phyloP scores from a whole-genome alignment of 2,888 invertebrate species.

The Anodontia alba region DNA sequence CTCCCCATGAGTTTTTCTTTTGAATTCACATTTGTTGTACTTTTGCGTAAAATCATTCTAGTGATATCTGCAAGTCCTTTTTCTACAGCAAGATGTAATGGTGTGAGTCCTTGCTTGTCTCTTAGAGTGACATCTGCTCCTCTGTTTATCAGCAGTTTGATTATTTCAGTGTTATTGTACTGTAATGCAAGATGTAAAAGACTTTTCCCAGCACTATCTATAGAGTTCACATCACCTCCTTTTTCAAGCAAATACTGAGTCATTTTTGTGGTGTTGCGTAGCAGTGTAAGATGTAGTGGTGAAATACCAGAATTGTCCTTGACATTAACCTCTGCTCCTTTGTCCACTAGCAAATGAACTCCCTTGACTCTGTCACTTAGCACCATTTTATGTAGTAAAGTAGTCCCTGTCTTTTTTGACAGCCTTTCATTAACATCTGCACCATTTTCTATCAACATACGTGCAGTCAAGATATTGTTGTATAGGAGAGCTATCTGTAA shows the following conservation, averaged over 20 bases:
- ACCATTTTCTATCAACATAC: slow-evolving; percentile 72
- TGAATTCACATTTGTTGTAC: slow-evolving; percentile 73
- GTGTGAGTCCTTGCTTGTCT: slow-evolving; percentile 71
- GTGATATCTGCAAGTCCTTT: slow-evolving; percentile 68
- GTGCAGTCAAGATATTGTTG: slow-evolving; percentile 69
- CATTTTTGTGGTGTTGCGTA: slow-evolving; percentile 68
- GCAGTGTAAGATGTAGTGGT: slow-evolving; percentile 73
- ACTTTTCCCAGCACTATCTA: slow-evolving; percentile 64
- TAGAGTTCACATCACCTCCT: slow-evolving; percentile 69
- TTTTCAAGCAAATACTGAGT: slow-evolving; percentile 66
- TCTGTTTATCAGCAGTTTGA: slow-evolving; percentile 66
- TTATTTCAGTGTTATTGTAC: slow-evolving; percentile 68
- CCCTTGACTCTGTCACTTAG: slow-evolving; percentile 67
- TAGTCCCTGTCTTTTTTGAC: slow-evolving; percentile 68
- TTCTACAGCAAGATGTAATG: slow-evolving; percentile 74
- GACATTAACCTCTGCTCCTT: slow-evolving; percentile 70
- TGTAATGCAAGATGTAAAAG: slow-evolving; percentile 69
- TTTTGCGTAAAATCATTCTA: slow-evolving; percentile 70
- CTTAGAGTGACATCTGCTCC: slow-evolving; percentile 72
- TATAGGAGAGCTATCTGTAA: slow-evolving; percentile 69
- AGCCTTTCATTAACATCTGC: slow-evolving; percentile 74
- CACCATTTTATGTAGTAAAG: slow-evolving; percentile 75
- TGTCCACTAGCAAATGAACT: slow-evolving; percentile 67
- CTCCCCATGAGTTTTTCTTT: slow-evolving; percentile 76
- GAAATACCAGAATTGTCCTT: slow-evolving; percentile 68